These are phyloP conservation scores for Phorcus lineatus DNA, from an alignment of 2,888 invertebrate genomes.

Conservation along the genomic window DNA sequence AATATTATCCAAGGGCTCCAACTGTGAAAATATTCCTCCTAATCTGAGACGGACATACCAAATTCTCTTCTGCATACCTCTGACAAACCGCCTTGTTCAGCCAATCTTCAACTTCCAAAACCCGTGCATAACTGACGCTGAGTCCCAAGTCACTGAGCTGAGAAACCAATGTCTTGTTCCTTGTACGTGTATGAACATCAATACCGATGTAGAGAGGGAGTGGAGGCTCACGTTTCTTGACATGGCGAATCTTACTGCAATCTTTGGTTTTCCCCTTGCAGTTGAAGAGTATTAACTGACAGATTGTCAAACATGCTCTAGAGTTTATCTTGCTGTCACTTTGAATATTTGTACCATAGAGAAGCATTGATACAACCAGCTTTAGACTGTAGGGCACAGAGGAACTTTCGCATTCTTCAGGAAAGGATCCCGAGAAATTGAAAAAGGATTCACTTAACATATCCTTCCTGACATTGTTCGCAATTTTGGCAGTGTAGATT, in stretches of 20 bases:
- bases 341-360: slow-evolving; percentile 4
- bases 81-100: neutral
- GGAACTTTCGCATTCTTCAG: slow-evolving; percentile 17
- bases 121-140: slow-evolving; percentile 22
- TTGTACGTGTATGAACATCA: neutral
- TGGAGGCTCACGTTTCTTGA: neutral
- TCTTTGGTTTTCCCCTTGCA: neutral
- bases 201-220: slow-evolving; percentile 28
- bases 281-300: neutral
- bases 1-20: slow-evolving; percentile 31
- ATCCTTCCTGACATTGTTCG: neutral
- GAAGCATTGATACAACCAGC: neutral
- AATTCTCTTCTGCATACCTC: slow-evolving; percentile 12
- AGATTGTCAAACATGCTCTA: neutral
- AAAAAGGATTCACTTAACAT: neutral
- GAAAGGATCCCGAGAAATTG: neutral
- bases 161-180: slow-evolving; percentile 18
- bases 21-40: slow-evolving; percentile 22
- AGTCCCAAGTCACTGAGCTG: slow-evolving; percentile 24
- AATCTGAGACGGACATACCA: slow-evolving; percentile 27
- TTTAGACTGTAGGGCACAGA: slow-evolving; percentile 28
- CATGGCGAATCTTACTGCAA: neutral
- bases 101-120: slow-evolving; percentile 28
- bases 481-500: neutral
- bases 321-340: neutral